Conservation (phyloP, 2,113 vertebrate genomes). For the Ceuthmochares aereus region DNA sequence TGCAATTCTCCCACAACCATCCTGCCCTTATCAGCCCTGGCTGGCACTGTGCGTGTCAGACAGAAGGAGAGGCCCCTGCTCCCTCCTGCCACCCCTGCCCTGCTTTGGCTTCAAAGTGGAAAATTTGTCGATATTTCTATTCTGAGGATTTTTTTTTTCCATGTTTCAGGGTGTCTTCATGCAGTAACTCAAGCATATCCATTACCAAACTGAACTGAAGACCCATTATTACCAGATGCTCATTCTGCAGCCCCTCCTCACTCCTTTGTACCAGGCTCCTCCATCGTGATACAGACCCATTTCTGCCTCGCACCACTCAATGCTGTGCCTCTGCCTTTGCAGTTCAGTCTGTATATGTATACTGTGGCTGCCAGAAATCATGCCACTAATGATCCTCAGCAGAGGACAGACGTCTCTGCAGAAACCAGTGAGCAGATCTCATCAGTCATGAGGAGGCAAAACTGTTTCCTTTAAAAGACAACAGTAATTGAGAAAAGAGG, state of each 20-base stretch:
- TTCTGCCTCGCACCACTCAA: not conserved
- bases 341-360: accelerated
- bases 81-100: too few species aligned
- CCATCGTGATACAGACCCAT: accelerated
- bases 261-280: accelerated
- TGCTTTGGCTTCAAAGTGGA: not conserved
- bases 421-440: not conserved
- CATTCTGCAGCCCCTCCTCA: not conserved
- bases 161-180: not conserved
- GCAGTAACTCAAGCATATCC: not conserved
- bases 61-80: too few species aligned
- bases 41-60: not conserved
- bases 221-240: not conserved
- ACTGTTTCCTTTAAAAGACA: not conserved
- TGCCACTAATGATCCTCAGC: accelerated
- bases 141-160: not conserved
- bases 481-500: not conserved
- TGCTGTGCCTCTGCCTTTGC: accelerated
- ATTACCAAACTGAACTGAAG: not conserved
- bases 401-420: not conserved
- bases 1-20: accelerated
- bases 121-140: not conserved
- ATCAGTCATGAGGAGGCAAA: not conserved
- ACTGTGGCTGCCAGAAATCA: accelerated
- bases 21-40: too few species aligned